Evolutionary conservation across 2,113 vertebrate genomes (phyloP), one percentile per base, ranked within the genome.

Genomic region (Cercopithecus mona): DNA sequence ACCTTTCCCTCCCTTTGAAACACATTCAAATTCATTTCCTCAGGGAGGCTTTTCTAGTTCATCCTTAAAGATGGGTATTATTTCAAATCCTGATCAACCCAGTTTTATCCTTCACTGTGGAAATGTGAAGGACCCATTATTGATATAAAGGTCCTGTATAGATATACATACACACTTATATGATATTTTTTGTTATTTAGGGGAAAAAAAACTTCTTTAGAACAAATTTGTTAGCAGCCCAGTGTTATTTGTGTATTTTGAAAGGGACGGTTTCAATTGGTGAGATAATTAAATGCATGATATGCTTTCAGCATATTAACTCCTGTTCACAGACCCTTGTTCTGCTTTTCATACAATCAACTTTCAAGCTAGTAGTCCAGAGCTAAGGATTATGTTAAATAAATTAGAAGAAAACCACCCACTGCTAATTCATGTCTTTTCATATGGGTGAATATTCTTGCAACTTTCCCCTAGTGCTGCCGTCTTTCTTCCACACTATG

Each of bases 21-120:
- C 9, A 45, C 13, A 35, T 70, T 93, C 50, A 35, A 50, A 59
- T 81, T 96, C 52, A 16, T 91, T 95, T 97, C 72, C 88, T 91
- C n/a, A 92, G 59, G 76, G 95, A 92, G 50, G 27, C 73, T 82
- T 55, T 45, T 59, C 66, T 3, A 9, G 55, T 82, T 87, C 17
- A 82, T 73, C 52, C 25, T 61, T 35, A 52, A 27, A 95, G 59
- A 27, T 96, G 78, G 81, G 27, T 92, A 48, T 93, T 80, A 88
- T 88, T 92, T 95, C 81, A 87, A 57, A 75, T 93, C 50, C 32
- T 88, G 50, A 88, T 68, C 48, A 52, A 76, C 52, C 82, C 25
- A 61, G 43, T 40, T 82, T 8, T 84, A 8, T 73, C 40, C 84
- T 85, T 91, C 10, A 20, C 6, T 70, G 32, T 95, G 40, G 45